Evolutionary conservation across 2,888 invertebrate genomes (phyloP), one percentile per base, ranked within the genome.

Genomic region (Acholoe squamosa): DNA sequence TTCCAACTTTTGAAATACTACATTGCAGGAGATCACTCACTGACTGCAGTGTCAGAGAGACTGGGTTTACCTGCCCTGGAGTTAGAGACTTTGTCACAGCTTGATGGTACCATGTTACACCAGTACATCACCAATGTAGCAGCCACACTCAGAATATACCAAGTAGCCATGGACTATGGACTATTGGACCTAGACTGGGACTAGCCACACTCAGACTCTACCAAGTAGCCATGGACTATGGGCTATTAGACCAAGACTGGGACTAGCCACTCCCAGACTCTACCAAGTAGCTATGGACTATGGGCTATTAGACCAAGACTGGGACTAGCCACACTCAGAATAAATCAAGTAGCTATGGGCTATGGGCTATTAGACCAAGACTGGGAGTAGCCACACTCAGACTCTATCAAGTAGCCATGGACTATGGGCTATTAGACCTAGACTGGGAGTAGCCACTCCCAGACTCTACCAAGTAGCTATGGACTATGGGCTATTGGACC

Each of bases 101-200:
- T 86, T 1, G 86, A 86, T 54, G 86, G 54, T 54, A 10, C 19
- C 54, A 28, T 52, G 86, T 54, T 86, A 22, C 31, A 86, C 56
- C 52, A 86, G 28, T 86, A 86, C 86, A 16, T 0, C 5, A 28
- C 54, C 28, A 86, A 86, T 28, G 86, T 86, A 12, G 54, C 25
- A 52, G 86, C 86, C 56, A 86, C 86, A 22, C 19, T 86, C 14
- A 51, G 86, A 19, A 52, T 86, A 1, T 86, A 54, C 28, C 1
- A 54, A 7, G 56, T 52, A 54, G 19, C 28, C 12, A 12, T 25
- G n/a, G 54, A 86, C 14, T 86, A 86, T 22, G 86, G 86, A 0
- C 7, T 86, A 7, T n/a, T 54, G 16, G 28, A 28, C 28, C 31
- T 86, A 12, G 86, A 86, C 52, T 86, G 86, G 86, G 43, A 43